A percentile compares a stretch with the other conserved stretches of the same genome.
Conservation (phyloP, 2,888 invertebrate genomes). For the Campaea margaritaria region DNA sequence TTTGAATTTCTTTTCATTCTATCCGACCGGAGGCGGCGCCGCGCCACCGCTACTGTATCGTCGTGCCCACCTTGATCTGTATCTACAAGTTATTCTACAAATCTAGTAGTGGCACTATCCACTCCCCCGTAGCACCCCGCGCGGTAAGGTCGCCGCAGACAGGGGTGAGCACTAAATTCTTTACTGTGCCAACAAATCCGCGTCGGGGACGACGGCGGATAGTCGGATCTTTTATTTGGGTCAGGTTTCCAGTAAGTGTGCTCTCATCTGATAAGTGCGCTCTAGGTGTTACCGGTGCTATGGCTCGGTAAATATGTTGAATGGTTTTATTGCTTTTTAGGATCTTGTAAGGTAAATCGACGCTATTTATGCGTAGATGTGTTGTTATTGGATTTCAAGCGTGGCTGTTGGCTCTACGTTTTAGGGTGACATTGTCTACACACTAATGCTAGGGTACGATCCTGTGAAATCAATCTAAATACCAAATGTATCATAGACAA, state of each 20-base stretch:
- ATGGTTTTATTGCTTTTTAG: slow-evolving; percentile 32
- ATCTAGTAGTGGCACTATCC: not conserved
- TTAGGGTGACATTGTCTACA: no score
- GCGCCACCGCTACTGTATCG: no score
- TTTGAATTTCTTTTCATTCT: no score
- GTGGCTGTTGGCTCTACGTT: no score
- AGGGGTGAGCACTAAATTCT: slow-evolving; percentile 69
- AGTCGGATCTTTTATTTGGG: slow-evolving; percentile 69
- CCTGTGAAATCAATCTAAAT: no score
- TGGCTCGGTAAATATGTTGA: slow-evolving; percentile 33
- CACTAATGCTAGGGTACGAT: no score
- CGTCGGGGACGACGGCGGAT: slow-evolving; percentile 53
- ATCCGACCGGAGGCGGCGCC: no score
- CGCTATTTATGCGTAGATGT: not conserved
- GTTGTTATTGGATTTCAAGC: not conserved
- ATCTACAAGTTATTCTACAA: no score
- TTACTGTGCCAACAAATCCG: slow-evolving; percentile 68
- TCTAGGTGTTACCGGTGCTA: slow-evolving; percentile 39
- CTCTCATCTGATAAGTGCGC: slow-evolving; percentile 53
- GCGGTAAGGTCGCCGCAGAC: slow-evolving; percentile 53
- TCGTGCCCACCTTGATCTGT: no score
- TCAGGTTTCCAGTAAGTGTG: slow-evolving; percentile 54
- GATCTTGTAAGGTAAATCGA: not conserved
- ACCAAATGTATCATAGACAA: no score
- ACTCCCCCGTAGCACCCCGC: slow-evolving; percentile 16